Evolutionary conservation across 2,113 vertebrate species (phyloP), one percentile per base, ranked within the genome.

Genomic region (Seriola aureovittata): DNA sequence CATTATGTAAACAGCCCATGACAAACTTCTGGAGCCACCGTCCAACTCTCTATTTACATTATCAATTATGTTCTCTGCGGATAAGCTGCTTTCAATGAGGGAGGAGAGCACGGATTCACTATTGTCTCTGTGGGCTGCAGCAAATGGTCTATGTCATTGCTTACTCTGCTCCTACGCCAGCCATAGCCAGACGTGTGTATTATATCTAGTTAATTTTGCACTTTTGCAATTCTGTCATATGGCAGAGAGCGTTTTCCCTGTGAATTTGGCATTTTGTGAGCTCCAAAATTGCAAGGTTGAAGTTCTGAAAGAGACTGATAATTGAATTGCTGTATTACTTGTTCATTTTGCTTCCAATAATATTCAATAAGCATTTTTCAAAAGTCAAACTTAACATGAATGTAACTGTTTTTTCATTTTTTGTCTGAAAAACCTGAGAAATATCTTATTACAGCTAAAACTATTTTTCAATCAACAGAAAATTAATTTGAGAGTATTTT

Each of bases 1-100:
- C 90, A 84, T 93, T 93, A 86, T 92, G 93, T 95, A 95, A 95
- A 95, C 94, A 95, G 78, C 34, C 68, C 85, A 81, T 88, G 88
- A 88, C 88, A 84, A 91, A 94, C 88, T 93, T 92, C 69, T 91
- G 89, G 89, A 84, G 86, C 70, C 52, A 89, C 88, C 81, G 82
- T 94, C 93, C 93, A 95, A 80, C 90, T 91, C 84, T 92, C 59
- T 92, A 88, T 95, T 94, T 94, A 93, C 91, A 91, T 93, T 82
- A 93, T 93, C 92, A 94, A 93, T 95, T 92, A 92, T 93, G 91
- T 82, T 88, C 86, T 90, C 72, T 48, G 80, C 42, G 91, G 88
- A 90, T 89, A 85, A 94, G 88, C 84, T 70, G 89, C 80, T 88
- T 86, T 89, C 87, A 90, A 38, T 46, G 75, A 62, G 75, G 74